phyloP scores from a whole-genome alignment of 1,140 invertebrate species.

The Lepeophtheirus salmonis region DNA sequence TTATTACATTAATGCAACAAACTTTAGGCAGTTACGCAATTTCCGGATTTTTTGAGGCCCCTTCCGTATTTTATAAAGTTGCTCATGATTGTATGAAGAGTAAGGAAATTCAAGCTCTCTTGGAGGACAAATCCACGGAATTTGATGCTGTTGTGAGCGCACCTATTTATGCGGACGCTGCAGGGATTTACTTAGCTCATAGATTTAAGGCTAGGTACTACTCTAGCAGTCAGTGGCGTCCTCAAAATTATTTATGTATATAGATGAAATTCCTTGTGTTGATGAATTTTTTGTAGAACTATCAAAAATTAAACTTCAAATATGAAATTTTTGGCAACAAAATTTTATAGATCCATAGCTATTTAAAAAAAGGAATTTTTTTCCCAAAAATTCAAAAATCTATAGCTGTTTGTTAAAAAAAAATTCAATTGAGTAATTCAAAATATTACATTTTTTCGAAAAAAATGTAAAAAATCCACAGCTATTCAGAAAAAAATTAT shows the following conservation, averaged over 20 bases:
- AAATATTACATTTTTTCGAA: neutral
- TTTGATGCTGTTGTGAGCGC: conserved; percentile 3
- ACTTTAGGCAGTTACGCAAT: neutral
- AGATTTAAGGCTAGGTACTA: conserved; percentile 4
- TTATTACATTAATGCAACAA: neutral
- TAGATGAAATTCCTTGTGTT: neutral
- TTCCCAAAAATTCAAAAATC: no score
- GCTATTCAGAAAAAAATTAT: no score
- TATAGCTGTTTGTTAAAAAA: no score
- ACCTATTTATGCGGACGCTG: neutral
- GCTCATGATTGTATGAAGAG: neutral
- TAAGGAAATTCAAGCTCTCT: neutral
- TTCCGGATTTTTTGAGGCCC: neutral
- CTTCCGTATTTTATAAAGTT: neutral
- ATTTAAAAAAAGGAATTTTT: no score
- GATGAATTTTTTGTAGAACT: neutral
- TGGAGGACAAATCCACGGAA: neutral
- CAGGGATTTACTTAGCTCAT: neutral
- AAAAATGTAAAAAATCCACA: neutral
- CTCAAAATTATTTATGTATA: neutral
- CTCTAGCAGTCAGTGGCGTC: neutral
- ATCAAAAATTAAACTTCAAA: neutral
- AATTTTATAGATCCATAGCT: neutral
- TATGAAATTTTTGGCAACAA: neutral
- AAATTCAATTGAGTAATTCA: no score